phyloP scores from a whole-genome alignment of 2,888 invertebrate species.

The Phorcus lineatus region DNA sequence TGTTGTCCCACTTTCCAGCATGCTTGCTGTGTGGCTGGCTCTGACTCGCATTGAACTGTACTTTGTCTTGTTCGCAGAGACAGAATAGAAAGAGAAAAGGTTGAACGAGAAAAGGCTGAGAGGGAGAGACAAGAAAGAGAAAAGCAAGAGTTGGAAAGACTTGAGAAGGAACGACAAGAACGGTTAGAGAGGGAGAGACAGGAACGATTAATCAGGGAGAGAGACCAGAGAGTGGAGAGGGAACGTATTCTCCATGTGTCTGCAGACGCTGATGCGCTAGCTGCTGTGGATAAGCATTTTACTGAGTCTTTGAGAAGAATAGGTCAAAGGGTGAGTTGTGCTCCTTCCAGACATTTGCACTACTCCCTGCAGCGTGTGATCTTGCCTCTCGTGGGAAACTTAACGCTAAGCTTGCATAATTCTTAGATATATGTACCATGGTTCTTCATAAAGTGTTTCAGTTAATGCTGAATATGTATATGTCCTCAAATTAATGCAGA shows the following conservation, averaged over 20 bases:
- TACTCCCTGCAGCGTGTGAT: background rate
- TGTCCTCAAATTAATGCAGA: too few species aligned
- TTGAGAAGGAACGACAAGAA: slow-evolving; percentile 56
- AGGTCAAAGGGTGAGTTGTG: slow-evolving; percentile 61
- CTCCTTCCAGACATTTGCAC: background rate
- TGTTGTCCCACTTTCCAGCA: background rate
- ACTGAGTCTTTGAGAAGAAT: slow-evolving; percentile 84
- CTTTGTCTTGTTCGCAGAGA: slow-evolving; percentile 51
- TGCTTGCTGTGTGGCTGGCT: background rate
- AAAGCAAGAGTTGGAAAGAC: slow-evolving; percentile 75
- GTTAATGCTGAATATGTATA: too few species aligned
- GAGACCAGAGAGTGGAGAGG: slow-evolving; percentile 54
- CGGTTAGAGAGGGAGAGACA: slow-evolving; percentile 77
- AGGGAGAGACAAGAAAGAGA: slow-evolving; percentile 76
- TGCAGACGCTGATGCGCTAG: slow-evolving; percentile 58
- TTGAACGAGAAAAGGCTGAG: slow-evolving; percentile 63
- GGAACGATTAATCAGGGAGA: slow-evolving; percentile 70
- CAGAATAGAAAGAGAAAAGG: slow-evolving; percentile 57
- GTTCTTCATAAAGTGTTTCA: too few species aligned
- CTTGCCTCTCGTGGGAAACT: background rate
- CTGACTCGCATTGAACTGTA: background rate
- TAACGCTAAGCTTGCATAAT: too few species aligned
- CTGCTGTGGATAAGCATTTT: slow-evolving; percentile 87
- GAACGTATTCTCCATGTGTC: slow-evolving; percentile 66
- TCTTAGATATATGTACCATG: too few species aligned